Percentiles rank a stretch among this genome's conserved stretches.
Evolutionary conservation across 2,113 vertebrate species (phyloP).

Genomic region (Ivindomyrus marchei): DNA sequence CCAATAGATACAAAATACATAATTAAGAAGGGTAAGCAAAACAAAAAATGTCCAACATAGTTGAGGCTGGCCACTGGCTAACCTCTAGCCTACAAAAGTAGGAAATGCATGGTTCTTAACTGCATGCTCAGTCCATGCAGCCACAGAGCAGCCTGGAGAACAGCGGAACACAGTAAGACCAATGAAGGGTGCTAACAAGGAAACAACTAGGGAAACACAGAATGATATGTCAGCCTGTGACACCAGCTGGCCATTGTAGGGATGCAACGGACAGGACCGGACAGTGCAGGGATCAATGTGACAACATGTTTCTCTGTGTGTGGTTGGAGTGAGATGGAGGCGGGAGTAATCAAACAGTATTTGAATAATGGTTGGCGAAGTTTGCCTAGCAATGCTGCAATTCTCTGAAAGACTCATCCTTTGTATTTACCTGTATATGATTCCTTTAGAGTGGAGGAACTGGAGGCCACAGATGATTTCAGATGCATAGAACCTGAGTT

Average conservation of each 20-base stretch:
- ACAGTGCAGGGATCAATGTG: neutral
- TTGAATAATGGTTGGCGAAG: neutral
- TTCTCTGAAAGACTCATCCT: neutral
- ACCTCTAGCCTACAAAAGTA: neutral
- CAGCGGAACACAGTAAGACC: neutral
- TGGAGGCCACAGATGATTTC: constrained; percentile 92
- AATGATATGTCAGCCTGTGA: neutral
- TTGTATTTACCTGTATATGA: constrained; percentile 81
- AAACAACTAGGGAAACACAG: neutral
- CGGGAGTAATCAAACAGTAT: neutral
- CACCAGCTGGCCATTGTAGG: neutral
- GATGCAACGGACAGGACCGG: neutral
- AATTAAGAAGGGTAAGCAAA: neutral
- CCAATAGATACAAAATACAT: neutral
- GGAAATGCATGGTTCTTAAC: neutral
- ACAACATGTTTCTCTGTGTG: neutral
- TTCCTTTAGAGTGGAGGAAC: constrained; percentile 85
- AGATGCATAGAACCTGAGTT: constrained; percentile 83
- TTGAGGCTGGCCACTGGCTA: neutral
- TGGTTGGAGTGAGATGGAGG: neutral
- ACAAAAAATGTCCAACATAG: neutral
- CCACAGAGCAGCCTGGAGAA: neutral
- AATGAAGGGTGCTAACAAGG: neutral
- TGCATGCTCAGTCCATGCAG: neutral
- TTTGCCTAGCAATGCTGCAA: neutral